Base-by-base conservation (phyloP, 53 echinoderm and acorn worm genomes). In the Paracentrotus lividus region DNA sequence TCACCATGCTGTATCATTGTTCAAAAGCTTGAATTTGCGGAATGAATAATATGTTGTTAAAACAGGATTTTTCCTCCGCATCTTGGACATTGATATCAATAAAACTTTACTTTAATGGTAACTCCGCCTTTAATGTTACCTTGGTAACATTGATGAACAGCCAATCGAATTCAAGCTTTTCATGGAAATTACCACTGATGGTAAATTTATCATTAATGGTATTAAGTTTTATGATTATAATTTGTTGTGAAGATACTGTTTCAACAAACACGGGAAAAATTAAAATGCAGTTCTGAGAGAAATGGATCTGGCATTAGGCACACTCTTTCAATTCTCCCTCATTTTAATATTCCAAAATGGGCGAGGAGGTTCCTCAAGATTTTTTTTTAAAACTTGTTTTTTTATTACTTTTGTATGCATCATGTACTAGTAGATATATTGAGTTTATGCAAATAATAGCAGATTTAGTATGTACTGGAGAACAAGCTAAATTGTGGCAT, bases 371-470 rank as follows among this genome's bases (percentile, higher is more conserved):
- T 42, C 64, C 54, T 65, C n/a, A 3, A 18, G 8, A 77, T 77
- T 38, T 4, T 16, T 49, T 54, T 86, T 34, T 34, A 55, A 53
- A 13, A 55, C 42, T 20, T 85, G 13, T 54, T 81, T 81, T 72
- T 86, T 18, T 55, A 53, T 86, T 56, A 52, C 86, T 86, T 86
- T 86, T 86, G 34, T 86, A 56, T 86, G 36, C 36, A 86, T 56
- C 86, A 86, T 86, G 86, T 86, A 86, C 86, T 86, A 86, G 86
- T 56, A 86, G 86, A 54, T 86, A 54, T 86, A 55, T 56, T 86
- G 56, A 86, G 86, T 55, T 86, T 86, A 86, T 21, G 56, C 56
- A 53, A 86, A 55, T n/a, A n/a, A n/a, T 86, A 36, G 56, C 38
- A 56, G 57, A 56, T 86, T 27, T 86, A 86, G 86, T 55, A 56